Base-by-base conservation (phyloP, 2,113 vertebrate species). In the Rhipidura dahli region DNA sequence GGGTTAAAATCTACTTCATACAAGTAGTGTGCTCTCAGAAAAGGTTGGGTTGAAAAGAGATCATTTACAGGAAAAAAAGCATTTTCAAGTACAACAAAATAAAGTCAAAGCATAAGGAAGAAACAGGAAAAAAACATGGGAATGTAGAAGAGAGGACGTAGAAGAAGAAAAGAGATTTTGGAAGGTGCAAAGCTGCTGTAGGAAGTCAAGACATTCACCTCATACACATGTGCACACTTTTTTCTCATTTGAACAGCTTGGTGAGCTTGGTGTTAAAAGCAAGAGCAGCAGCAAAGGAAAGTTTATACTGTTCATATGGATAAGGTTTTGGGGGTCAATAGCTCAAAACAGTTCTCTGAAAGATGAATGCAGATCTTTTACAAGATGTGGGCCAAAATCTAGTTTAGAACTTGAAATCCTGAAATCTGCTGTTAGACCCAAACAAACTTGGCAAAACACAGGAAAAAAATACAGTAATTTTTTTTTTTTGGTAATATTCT, bases 401-500 rank as follows among this genome's bases (percentile, higher is more conserved):
- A 9, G 3, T 88, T 84, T 76, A 72, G 35, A 80, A 84, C 22
- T 76, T 87, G 28, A 69, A 76, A 90, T 77, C 6, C 24, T 71
- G 73, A 93, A 79, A 64, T 83, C 28, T 3, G 1, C 26, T 73
- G 8, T 63, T 89, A 75, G 23, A 47, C 13, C 26, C 42, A 70
- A 87, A 31, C 37, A 63, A 73, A 30, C 28, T 17, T n/a, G 20
- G 17, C 15, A 90, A 78, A 90, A 61, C 31, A 65, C 4, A 20
- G 49, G 14, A 22, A 70, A 90, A 87, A 93, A 37, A 50, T 7
- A 10, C 3, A 21, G 8, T 22, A 3, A 23, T 18, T 4, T 17
- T 15, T 49, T 65, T 19, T 15, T 27, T 13, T 40, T 27, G 0
- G 0, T 78, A 24, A 40, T 53, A 7, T 5, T 6, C 11, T 5